phyloP scores from a whole-genome alignment of 2,113 vertebrate genomes.

The Pterocles orientalis region DNA sequence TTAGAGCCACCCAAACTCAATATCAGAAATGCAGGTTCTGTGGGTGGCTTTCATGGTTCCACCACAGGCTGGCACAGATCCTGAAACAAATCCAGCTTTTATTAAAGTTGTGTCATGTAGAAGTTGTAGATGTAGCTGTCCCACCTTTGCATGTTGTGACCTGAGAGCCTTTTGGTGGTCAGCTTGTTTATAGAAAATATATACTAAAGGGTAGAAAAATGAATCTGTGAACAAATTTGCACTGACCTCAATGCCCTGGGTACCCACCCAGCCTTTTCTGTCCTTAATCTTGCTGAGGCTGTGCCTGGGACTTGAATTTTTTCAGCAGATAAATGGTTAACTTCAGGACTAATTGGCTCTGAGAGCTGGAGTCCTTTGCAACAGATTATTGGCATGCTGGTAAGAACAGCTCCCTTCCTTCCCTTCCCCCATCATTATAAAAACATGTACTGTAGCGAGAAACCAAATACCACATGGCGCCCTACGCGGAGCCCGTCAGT shows the following conservation, averaged over 20 bases:
- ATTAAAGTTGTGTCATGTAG: neutral
- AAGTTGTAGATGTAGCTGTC: neutral
- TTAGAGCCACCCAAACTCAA: accelerated
- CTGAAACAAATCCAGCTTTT: neutral
- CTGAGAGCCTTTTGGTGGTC: neutral
- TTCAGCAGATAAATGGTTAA: slow-evolving; percentile 58
- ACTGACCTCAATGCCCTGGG: accelerated
- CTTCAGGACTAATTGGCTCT: slow-evolving; percentile 38
- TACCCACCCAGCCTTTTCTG: neutral
- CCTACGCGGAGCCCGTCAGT: neutral
- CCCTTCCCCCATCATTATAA: slow-evolving; percentile 66
- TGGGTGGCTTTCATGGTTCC: neutral
- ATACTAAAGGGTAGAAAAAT: neutral
- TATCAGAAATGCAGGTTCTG: neutral
- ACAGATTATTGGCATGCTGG: slow-evolving; percentile 66
- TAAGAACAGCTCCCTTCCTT: slow-evolving; percentile 59
- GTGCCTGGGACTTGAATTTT: neutral
- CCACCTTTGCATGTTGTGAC: neutral
- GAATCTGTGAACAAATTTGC: neutral
- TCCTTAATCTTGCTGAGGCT: neutral
- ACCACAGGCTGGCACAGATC: neutral
- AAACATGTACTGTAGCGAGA: slow-evolving; percentile 57
- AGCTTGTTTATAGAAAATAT: neutral
- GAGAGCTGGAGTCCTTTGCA: slow-evolving; percentile 42
- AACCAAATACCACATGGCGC: slow-evolving; percentile 60